Evolutionary conservation across 2,113 vertebrate genomes (phyloP).

Genomic region (Addax nasomaculatus): DNA sequence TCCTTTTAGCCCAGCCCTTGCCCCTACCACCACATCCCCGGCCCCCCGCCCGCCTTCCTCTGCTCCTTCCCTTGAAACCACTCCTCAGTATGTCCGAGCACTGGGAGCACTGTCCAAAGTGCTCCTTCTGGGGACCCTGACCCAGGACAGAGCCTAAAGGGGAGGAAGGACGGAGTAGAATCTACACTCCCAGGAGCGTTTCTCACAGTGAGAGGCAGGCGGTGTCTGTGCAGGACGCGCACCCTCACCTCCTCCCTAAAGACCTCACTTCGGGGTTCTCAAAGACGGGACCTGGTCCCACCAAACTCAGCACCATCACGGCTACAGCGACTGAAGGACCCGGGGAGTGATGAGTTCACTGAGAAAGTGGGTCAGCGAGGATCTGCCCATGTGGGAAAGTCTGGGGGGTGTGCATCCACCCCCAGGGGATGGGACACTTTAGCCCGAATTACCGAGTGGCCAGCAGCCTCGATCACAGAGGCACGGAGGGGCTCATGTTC

Average conservation of each 20-base stretch:
- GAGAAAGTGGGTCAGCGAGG: background rate
- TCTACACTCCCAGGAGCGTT: background rate
- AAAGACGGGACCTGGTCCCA: background rate
- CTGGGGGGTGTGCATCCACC: background rate
- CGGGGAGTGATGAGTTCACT: background rate
- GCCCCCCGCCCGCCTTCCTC: fast-evolving
- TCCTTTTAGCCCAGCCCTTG: background rate
- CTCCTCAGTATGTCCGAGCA: too few relatives aligned
- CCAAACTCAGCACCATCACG: fast-evolving
- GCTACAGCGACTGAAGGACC: fast-evolving
- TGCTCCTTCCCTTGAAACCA: fast-evolving
- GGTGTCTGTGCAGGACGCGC: background rate
- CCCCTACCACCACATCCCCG: fast-evolving
- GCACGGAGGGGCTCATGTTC: background rate
- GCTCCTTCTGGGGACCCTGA: background rate
- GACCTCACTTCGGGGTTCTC: background rate
- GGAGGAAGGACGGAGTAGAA: fast-evolving
- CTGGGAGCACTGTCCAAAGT: background rate
- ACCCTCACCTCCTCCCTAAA: background rate
- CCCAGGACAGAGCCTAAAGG: background rate
- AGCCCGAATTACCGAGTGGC: background rate
- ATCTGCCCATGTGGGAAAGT: background rate
- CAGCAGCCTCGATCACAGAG: background rate
- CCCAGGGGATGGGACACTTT: background rate
- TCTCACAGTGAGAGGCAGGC: fast-evolving